Evolutionary conservation across 2,888 invertebrate genomes (phyloP).

Genomic region (Caenorhabditis drosophilae): DNA sequence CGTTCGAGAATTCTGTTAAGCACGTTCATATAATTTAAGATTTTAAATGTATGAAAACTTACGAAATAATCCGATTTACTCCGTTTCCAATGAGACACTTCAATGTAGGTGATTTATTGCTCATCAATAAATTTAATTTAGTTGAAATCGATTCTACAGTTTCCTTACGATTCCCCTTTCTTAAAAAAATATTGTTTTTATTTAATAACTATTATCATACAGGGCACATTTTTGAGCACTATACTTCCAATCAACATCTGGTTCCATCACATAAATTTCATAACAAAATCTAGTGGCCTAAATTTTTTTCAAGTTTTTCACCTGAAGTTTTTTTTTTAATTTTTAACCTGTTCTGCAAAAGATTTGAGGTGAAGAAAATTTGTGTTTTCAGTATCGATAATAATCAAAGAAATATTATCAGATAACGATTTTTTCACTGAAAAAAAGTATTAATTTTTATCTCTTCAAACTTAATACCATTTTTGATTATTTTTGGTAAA

Average conservation of each 20-base stretch:
- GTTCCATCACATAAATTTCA: constrained; percentile 21
- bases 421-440: constrained; percentile 1
- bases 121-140: background rate
- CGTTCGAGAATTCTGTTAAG: too few relatives aligned
- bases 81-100: too few relatives aligned
- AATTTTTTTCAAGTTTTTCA: background rate
- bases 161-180: background rate
- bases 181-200: too few relatives aligned
- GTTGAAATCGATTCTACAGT: background rate
- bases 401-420: background rate
- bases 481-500: too few relatives aligned
- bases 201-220: too few relatives aligned
- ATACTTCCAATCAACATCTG: constrained; percentile 11
- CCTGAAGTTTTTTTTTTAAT: too few relatives aligned
- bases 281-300: background rate
- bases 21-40: too few relatives aligned
- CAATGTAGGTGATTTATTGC: too few relatives aligned
- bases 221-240: constrained; percentile 11
- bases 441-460: too few relatives aligned
- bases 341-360: constrained; percentile 1
- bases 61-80: too few relatives aligned
- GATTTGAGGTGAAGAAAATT: constrained; percentile 2
- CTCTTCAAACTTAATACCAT: too few relatives aligned
- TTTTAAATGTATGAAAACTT: too few relatives aligned
- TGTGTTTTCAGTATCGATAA: constrained; percentile 12